Conservation (phyloP, 2,797 vertebrate species). For the Lepilemur ruficaudatus region DNA sequence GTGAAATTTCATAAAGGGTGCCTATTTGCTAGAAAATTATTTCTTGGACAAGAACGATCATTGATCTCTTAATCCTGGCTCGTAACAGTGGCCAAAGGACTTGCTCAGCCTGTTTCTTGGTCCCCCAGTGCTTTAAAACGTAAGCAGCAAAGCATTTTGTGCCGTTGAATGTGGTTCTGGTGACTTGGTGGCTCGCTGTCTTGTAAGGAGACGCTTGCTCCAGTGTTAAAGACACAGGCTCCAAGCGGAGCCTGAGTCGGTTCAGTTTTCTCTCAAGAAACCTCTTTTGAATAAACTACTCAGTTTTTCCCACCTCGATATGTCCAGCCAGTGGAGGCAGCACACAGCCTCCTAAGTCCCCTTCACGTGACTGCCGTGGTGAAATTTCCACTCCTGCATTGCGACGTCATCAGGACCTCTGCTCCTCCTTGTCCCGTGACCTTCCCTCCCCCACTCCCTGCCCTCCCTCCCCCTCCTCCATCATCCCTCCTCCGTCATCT, state of each 20-base stretch:
- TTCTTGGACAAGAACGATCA: not conserved
- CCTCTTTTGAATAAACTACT: not conserved
- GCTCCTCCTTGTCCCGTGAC: not conserved
- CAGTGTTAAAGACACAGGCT: not conserved
- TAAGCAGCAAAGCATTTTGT: accelerated
- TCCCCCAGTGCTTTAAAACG: not conserved
- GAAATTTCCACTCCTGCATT: accelerated
- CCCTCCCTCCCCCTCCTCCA: accelerated
- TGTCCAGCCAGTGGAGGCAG: not conserved
- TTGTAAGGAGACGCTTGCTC: not conserved
- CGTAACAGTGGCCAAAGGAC: not conserved
- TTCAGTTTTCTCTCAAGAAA: not conserved
- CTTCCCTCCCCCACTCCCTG: not conserved
- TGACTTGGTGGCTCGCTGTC: accelerated
- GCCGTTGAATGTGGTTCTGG: not conserved
- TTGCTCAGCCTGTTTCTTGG: not conserved
- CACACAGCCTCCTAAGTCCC: accelerated
- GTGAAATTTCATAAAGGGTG: not conserved
- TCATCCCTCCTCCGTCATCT: not conserved
- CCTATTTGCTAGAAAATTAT: not conserved
- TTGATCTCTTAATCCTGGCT: not conserved
- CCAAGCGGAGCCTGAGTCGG: not conserved
- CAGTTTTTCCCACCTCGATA: accelerated
- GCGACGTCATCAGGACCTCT: not conserved
- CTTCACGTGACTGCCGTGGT: accelerated